phyloP scores from a whole-genome alignment of 2,888 invertebrate species.

The Schrankia costaestrigalis region DNA sequence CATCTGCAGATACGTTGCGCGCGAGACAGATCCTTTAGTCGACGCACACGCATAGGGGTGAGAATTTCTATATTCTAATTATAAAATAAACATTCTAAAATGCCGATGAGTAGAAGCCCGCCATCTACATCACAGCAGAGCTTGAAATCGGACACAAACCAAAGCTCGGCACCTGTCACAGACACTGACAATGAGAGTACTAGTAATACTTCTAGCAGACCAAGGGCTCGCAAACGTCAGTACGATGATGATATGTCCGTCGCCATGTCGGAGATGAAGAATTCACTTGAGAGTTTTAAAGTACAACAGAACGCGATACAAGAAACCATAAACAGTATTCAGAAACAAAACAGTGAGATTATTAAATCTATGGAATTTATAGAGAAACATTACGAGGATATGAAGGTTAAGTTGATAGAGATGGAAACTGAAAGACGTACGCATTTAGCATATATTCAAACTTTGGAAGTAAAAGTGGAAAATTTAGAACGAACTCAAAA shows the following conservation, averaged over 20 bases:
- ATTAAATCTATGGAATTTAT: constrained; percentile 5
- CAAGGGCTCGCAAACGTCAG: neutral
- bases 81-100: too few relatives aligned
- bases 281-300: neutral
- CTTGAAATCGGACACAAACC: neutral
- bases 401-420: constrained; percentile 1
- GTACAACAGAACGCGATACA: neutral
- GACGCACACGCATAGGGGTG: neutral
- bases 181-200: neutral
- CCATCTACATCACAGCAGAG: neutral
- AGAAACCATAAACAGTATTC: constrained; percentile 1
- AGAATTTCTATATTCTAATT: neutral
- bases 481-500: neutral
- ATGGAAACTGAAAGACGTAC: constrained; percentile 1
- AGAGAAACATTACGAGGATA: constrained; percentile 4
- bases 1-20: neutral
- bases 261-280: neutral
- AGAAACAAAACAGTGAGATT: constrained; percentile 5
- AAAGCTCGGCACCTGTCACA: neutral
- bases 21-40: neutral
- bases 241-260: neutral
- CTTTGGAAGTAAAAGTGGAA: neutral
- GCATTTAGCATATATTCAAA: constrained; percentile 1
- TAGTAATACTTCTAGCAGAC: neutral
- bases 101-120: neutral